Evolutionary conservation across 2,113 vertebrate species (phyloP).

Genomic region (Erythrocercus mccallii): DNA sequence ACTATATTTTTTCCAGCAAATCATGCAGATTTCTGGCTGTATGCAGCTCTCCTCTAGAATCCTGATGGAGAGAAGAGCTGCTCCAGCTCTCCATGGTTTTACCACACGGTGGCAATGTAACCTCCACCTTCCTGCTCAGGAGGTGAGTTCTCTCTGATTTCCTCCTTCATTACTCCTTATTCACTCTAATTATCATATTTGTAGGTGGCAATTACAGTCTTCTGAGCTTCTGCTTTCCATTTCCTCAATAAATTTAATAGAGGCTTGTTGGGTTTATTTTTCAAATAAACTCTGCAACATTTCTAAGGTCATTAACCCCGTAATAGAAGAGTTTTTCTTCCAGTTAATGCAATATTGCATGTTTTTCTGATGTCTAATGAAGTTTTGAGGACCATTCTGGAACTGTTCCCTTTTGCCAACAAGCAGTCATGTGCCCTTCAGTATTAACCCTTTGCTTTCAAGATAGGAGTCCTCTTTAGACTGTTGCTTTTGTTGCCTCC

Average conservation of each 20-base stretch:
- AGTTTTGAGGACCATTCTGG: background rate
- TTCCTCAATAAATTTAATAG: slow-evolving; percentile 46
- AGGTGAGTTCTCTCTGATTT: background rate
- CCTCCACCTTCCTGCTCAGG: background rate
- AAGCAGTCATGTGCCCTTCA: background rate
- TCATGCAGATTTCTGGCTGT: background rate
- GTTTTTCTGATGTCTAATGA: slow-evolving; percentile 18
- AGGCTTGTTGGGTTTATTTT: slow-evolving; percentile 34
- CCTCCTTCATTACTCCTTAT: background rate
- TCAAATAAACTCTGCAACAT: slow-evolving; percentile 42
- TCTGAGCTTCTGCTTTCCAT: slow-evolving; percentile 10
- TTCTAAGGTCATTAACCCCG: slow-evolving; percentile 3
- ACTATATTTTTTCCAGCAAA: background rate
- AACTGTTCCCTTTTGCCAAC: background rate
- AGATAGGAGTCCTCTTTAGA: background rate
- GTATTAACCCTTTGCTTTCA: background rate
- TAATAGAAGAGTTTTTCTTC: background rate
- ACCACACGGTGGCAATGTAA: slow-evolving; percentile 56
- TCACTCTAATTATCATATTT: slow-evolving; percentile 1
- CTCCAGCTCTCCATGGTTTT: background rate
- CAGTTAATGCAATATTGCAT: slow-evolving; percentile 23
- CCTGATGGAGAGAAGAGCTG: background rate
- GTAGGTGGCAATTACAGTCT: slow-evolving; percentile 25
- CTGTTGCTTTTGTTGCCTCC: background rate
- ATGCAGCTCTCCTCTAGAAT: background rate